A percentile compares a stretch with the other conserved stretches of the same genome.
Conservation (phyloP, 2,797 vertebrate species). For the Platyrinchus mystaceus region DNA sequence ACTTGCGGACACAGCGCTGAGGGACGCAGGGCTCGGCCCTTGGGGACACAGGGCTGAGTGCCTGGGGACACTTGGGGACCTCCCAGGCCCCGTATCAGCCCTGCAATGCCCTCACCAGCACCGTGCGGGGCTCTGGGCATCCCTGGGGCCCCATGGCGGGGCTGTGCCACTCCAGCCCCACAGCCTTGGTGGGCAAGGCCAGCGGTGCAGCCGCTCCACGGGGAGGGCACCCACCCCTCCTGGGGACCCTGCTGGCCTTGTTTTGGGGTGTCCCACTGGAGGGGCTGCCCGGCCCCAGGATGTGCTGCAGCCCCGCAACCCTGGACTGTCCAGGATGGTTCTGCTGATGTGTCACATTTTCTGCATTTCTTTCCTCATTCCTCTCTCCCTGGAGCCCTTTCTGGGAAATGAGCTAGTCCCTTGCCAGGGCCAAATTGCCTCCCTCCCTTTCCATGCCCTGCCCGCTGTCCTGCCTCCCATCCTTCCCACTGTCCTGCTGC, state of each 20-base stretch:
- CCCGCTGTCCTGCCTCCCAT: neutral
- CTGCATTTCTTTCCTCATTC: constrained; percentile 29
- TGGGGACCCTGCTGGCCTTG: accelerated
- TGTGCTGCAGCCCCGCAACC: accelerated
- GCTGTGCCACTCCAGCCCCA: neutral
- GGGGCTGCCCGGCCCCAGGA: neutral
- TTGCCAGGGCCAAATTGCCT: neutral
- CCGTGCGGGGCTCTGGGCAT: neutral
- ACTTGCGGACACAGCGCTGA: neutral
- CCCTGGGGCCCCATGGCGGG: accelerated
- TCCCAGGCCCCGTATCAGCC: too few relatives aligned
- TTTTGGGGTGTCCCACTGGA: neutral
- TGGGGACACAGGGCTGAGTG: neutral
- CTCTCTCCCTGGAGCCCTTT: neutral
- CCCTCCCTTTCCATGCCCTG: neutral
- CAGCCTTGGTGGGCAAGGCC: neutral
- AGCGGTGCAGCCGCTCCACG: accelerated
- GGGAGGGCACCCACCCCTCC: too few relatives aligned
- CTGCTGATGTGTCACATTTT: constrained; percentile 56
- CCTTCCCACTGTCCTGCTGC: neutral
- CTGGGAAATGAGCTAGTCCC: neutral
- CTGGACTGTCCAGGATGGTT: neutral
- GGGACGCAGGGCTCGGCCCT: accelerated
- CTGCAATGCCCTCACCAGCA: neutral
- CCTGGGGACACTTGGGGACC: neutral